These are phyloP conservation scores for Trigoniulus corallinus DNA, from an alignment of 1,140 invertebrate species.

Conservation along the genomic window DNA sequence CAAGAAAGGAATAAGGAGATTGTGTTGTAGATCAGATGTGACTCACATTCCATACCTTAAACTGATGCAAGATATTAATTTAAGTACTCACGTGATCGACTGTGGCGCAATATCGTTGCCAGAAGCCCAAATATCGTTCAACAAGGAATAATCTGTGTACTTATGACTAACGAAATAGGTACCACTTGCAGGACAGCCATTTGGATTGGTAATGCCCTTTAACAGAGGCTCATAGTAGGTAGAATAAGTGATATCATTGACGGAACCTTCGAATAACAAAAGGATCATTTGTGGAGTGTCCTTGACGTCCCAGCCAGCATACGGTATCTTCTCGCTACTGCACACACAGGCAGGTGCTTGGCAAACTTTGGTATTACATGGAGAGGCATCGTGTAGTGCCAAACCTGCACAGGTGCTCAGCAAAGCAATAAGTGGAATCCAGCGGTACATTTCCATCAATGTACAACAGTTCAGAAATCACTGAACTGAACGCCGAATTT, in stretches of 20 bases:
- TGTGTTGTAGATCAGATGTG: too few species aligned
- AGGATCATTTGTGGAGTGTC: conserved; percentile 21
- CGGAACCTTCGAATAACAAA: conserved; percentile 24
- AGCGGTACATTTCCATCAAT: too few species aligned
- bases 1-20: too few species aligned
- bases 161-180: conserved; percentile 36
- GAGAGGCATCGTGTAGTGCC: too few species aligned
- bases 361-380: too few species aligned
- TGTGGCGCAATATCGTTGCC: conserved; percentile 33
- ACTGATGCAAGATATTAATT: not conserved
- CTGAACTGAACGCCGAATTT: too few species aligned
- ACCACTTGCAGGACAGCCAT: conserved; percentile 13
- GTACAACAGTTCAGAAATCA: too few species aligned
- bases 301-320: not conserved
- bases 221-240: conserved; percentile 13
- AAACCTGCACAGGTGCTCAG: too few species aligned
- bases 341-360: not conserved
- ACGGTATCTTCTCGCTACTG: not conserved
- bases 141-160: conserved; percentile 31
- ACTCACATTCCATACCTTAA: too few species aligned
- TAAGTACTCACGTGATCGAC: conserved; percentile 25
- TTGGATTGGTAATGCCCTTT: conserved; percentile 13
- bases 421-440: too few species aligned
- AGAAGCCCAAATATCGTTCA: conserved; percentile 23
- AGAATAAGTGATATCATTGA: conserved; percentile 10